These are phyloP conservation scores for Ridgeia piscesae DNA, from an alignment of 1,140 invertebrate species.

Conservation along the genomic window DNA sequence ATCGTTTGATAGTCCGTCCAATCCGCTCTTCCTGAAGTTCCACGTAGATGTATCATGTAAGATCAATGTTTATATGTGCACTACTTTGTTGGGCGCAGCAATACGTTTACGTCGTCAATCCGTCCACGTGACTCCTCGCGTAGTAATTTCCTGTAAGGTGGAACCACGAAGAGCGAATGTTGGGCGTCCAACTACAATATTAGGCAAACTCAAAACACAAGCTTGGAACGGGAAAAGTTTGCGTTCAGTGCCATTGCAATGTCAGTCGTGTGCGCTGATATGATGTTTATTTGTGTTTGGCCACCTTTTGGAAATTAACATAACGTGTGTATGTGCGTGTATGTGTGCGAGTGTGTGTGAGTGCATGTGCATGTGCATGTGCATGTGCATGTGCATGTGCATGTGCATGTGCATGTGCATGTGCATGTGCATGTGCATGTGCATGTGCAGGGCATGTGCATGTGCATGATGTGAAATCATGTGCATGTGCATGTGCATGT, in stretches of 20 bases:
- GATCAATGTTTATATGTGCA: background rate
- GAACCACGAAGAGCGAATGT: too few relatives aligned
- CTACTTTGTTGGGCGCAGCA: background rate
- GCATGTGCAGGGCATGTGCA: too few relatives aligned
- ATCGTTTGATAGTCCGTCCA: background rate
- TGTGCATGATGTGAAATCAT: too few relatives aligned
- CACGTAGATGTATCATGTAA: background rate
- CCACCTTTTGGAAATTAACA: background rate
- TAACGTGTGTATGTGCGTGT: too few relatives aligned
- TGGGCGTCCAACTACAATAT: too few relatives aligned
- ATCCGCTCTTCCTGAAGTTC: background rate
- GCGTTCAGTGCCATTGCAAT: background rate
- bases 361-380: too few relatives aligned
- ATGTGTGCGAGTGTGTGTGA: too few relatives aligned
- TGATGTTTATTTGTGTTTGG: background rate
- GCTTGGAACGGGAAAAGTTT: background rate
- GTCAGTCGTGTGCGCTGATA: background rate
- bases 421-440: too few relatives aligned
- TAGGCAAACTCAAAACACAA: background rate
- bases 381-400: too few relatives aligned
- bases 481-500: too few relatives aligned
- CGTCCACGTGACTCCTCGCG: background rate
- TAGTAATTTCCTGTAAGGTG: background rate
- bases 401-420: too few relatives aligned
- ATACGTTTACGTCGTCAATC: background rate